Evolutionary conservation across 2,113 vertebrate species (phyloP).

Genomic region (Rynchops niger): DNA sequence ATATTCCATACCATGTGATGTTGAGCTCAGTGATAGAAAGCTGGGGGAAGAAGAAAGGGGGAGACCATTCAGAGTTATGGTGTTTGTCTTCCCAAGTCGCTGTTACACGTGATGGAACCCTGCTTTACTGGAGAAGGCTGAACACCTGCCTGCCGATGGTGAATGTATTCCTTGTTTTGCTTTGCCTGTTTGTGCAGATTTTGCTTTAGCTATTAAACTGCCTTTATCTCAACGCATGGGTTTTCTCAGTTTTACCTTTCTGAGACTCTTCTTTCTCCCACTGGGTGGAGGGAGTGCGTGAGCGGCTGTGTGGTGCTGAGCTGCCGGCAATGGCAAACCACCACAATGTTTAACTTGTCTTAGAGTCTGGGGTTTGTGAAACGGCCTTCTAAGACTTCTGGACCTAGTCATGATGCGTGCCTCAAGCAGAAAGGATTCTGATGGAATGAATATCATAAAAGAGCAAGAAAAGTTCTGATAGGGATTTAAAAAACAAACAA

Average conservation of each 20-base stretch:
- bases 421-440: not conserved
- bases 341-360: accelerated
- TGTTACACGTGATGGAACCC: accelerated
- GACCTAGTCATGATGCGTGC: not conserved
- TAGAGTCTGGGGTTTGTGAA: not conserved
- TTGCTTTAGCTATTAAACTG: not conserved
- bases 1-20: not conserved
- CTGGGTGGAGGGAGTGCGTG: accelerated
- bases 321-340: not conserved
- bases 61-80: not conserved
- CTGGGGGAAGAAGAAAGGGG: not conserved
- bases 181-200: not conserved
- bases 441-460: not conserved
- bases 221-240: not conserved
- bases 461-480: not conserved
- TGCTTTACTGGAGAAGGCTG: not conserved
- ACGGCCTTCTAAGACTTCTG: not conserved
- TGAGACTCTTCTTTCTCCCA: accelerated
- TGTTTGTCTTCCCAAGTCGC: not conserved
- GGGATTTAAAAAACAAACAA: not conserved
- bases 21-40: accelerated
- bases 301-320: not conserved
- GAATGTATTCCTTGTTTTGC: not conserved
- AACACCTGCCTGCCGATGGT: accelerated
- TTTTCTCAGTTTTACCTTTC: not conserved